phyloP scores from a whole-genome alignment of 2,113 vertebrate genomes.

The Stegastes partitus region DNA sequence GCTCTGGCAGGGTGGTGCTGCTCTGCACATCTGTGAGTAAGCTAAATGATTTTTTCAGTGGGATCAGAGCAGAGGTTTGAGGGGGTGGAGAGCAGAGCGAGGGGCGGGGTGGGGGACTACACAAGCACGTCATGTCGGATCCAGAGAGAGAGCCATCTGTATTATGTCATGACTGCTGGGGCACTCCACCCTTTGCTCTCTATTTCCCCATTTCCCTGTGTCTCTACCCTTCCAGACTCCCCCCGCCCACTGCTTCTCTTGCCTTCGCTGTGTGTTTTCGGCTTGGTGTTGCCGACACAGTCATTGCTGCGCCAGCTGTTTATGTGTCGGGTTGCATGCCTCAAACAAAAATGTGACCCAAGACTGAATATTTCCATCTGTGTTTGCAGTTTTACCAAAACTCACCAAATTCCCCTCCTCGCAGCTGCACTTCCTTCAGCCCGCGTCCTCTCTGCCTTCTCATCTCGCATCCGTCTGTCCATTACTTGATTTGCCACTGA shows the following conservation, averaged over 20 bases:
- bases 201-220: conserved; percentile 16
- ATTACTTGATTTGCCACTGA: conserved; percentile 15
- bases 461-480: background rate
- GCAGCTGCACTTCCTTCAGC: background rate
- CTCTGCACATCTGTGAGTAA: conserved; percentile 63
- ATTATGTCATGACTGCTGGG: conserved; percentile 73
- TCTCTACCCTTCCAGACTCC: background rate
- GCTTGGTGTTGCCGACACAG: conserved; percentile 28
- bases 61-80: conserved; percentile 13
- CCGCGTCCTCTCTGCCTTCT: background rate
- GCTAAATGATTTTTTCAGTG: conserved; percentile 38
- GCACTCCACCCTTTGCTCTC: conserved; percentile 72
- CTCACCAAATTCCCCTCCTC: background rate
- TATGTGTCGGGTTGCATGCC: background rate
- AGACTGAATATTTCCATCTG: conserved; percentile 8
- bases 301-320: conserved; percentile 7
- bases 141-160: conserved; percentile 59
- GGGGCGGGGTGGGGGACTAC: background rate
- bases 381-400: background rate
- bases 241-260: conserved; percentile 32
- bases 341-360: background rate
- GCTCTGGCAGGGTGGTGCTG: conserved; percentile 52
- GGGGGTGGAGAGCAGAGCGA: background rate
- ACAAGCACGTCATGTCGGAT: conserved; percentile 54
- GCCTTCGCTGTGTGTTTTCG: conserved; percentile 1